Percentiles rank a stretch among this genome's conserved stretches.
phyloP scores from a whole-genome alignment of 2,888 invertebrate genomes.

The Hirudinaria manillensis region DNA sequence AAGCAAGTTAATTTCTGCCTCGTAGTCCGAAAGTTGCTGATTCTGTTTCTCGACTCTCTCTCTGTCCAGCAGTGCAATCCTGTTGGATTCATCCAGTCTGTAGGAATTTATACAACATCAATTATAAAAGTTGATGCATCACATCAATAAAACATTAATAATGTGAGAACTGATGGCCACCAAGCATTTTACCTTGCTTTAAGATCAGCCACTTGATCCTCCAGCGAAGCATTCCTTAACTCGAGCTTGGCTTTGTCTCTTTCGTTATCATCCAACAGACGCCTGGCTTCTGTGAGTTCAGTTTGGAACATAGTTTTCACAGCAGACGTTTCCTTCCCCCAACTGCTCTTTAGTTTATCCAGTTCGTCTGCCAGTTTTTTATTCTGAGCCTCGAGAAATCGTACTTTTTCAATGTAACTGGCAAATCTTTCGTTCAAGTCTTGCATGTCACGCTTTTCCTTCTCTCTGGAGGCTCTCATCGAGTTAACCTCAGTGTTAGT shows the following conservation, averaged over 20 bases:
- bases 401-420: slow-evolving; percentile 57
- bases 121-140: neutral
- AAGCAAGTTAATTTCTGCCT: slow-evolving; percentile 55
- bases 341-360: slow-evolving; percentile 46
- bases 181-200: slow-evolving; percentile 41
- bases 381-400: slow-evolving; percentile 55
- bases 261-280: slow-evolving; percentile 56
- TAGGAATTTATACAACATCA: neutral
- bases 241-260: slow-evolving; percentile 57
- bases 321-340: slow-evolving; percentile 45
- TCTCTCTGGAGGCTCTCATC: slow-evolving; percentile 54
- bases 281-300: slow-evolving; percentile 56
- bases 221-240: slow-evolving; percentile 54
- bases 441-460: slow-evolving; percentile 58
- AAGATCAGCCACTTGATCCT: slow-evolving; percentile 54
- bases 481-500: slow-evolving; percentile 50
- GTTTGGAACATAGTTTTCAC: slow-evolving; percentile 56
- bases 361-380: slow-evolving; percentile 52
- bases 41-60: slow-evolving; percentile 46
- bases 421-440: slow-evolving; percentile 59
- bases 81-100: slow-evolving; percentile 30
- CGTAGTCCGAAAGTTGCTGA: slow-evolving; percentile 54
- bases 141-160: no score
- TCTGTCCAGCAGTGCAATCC: slow-evolving; percentile 19
- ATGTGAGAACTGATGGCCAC: no score